A percentile compares a stretch with the other conserved stretches of the same genome.
phyloP scores from a whole-genome alignment of 1,140 invertebrate genomes.

The Nebria ingens region DNA sequence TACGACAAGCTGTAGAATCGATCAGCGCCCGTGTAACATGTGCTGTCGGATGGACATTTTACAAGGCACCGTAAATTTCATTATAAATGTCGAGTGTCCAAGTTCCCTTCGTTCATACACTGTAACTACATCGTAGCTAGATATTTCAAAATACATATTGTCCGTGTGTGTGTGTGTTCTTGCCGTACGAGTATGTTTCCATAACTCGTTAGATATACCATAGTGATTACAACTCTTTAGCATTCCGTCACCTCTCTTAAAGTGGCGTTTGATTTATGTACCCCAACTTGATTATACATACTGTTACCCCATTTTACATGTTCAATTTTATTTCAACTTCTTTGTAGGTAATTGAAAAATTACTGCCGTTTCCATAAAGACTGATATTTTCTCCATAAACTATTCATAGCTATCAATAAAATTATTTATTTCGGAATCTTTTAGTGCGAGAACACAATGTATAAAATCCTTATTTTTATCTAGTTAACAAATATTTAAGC shows the following conservation, averaged over 20 bases:
- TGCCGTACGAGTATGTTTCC: neutral
- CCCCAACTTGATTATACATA: neutral
- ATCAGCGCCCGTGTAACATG: constrained; percentile 2
- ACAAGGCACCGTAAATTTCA: constrained; percentile 8
- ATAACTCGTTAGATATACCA: constrained; percentile 4
- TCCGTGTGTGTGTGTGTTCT: neutral
- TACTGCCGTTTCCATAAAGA: too few relatives aligned
- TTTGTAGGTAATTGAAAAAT: too few relatives aligned
- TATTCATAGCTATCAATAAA: too few relatives aligned
- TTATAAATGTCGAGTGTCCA: constrained; percentile 5
- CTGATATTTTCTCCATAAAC: too few relatives aligned
- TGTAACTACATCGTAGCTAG: neutral
- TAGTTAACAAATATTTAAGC: too few relatives aligned
- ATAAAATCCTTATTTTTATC: too few relatives aligned
- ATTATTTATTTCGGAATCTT: too few relatives aligned
- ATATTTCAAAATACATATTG: neutral
- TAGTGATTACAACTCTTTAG: constrained; percentile 2
- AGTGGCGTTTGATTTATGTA: constrained; percentile 2
- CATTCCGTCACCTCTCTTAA: constrained; percentile 6
- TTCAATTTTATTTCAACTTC: too few relatives aligned
- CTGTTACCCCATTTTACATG: too few relatives aligned
- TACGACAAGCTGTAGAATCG: neutral
- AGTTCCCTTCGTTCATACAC: neutral
- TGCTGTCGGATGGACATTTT: constrained; percentile 3
- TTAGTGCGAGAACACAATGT: too few relatives aligned